phyloP scores from a whole-genome alignment of 2,888 invertebrate genomes.

The Aproaerema taeniolella region DNA sequence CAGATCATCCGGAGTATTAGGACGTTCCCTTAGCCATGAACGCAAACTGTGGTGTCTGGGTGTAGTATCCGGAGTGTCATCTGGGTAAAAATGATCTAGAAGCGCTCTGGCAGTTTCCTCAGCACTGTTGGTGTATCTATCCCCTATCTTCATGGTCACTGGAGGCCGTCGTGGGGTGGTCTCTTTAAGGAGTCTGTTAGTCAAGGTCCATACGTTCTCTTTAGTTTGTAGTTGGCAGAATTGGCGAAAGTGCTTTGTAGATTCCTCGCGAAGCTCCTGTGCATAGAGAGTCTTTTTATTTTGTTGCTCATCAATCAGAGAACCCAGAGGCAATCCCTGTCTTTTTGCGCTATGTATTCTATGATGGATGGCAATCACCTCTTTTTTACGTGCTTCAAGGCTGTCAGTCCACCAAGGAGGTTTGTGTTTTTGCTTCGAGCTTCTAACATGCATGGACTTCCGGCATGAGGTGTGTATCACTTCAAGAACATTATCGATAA shows the following conservation, averaged over 20 bases:
- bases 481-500: neutral
- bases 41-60: neutral
- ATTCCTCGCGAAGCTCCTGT: neutral
- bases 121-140: slow-evolving; percentile 4
- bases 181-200: slow-evolving; percentile 16
- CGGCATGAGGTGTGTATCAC: neutral
- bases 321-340: neutral
- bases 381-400: slow-evolving; percentile 7
- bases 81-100: slow-evolving; percentile 18
- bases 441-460: neutral
- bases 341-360: neutral
- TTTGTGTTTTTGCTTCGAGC: neutral
- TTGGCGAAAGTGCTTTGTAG: slow-evolving; percentile 13
- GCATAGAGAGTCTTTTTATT: neutral
- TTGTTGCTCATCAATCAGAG: neutral
- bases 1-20: neutral
- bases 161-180: slow-evolving; percentile 12
- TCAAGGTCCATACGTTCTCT: slow-evolving; percentile 20
- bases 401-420: slow-evolving; percentile 15
- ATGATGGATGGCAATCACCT: slow-evolving; percentile 8
- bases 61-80: slow-evolving; percentile 11
- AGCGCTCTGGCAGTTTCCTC: slow-evolving; percentile 14
- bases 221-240: slow-evolving; percentile 16
- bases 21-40: neutral
- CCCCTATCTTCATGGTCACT: slow-evolving; percentile 7